phyloP scores from a whole-genome alignment of 2,113 vertebrate species.

The Dolichotis patagonum region DNA sequence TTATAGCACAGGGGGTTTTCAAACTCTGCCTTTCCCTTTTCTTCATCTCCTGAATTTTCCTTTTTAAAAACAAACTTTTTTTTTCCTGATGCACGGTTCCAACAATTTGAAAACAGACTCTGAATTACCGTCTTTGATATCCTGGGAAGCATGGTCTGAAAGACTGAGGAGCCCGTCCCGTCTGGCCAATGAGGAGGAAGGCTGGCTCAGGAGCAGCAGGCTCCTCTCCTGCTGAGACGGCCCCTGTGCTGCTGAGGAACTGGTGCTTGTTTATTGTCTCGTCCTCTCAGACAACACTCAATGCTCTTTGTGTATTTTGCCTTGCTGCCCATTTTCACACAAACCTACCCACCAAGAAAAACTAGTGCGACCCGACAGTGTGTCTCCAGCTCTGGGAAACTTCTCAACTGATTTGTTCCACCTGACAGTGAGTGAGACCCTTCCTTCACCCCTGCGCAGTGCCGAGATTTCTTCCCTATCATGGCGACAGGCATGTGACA shows the following conservation, averaged over 20 bases:
- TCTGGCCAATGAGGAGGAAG: not conserved
- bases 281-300: not conserved
- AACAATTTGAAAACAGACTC: not conserved
- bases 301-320: not conserved
- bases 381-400: not conserved
- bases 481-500: fast-evolving
- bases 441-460: not conserved
- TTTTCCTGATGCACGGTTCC: not conserved
- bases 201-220: not conserved
- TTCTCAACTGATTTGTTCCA: not conserved
- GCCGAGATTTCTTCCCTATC: not conserved
- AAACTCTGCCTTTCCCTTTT: not conserved
- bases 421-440: not conserved
- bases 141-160: not conserved
- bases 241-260: not conserved
- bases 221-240: not conserved
- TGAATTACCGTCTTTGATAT: not conserved
- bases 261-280: too few relatives aligned
- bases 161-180: not conserved
- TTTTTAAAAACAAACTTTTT: not conserved
- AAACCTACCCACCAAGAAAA: not conserved
- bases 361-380: not conserved
- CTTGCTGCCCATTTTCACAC: not conserved
- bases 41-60: not conserved
- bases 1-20: not conserved